Base-by-base conservation (phyloP, 1,140 invertebrate species). In the Cotesia glomerata region DNA sequence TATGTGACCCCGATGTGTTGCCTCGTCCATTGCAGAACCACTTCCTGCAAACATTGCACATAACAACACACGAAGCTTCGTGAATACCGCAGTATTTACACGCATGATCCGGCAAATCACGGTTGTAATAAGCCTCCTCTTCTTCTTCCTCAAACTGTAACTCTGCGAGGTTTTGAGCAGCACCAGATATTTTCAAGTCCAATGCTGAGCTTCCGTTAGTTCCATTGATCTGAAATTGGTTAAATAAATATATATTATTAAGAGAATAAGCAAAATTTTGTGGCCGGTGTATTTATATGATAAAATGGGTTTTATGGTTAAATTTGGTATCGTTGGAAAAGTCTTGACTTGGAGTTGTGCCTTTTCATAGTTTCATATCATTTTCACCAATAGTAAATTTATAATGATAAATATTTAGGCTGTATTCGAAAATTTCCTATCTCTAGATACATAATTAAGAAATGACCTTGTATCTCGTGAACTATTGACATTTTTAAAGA, bases 1-100 rank as follows among this genome's bases (percentile, higher is more conserved):
- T 99, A 80, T 99, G 98, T 63, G 97, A 98, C 1, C 98, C 98
- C 13, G 97, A 97, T 3, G 98, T 99, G 82, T 97, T 98, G 3
- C 98, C 98, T 76, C 97, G 91, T 5, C 97, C 97, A 91, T 99
- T 99, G 85, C 98, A 99, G 84, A 99, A 99, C 98, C 98, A 99
- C 84, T 99, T 99, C 78, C 98, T 97, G 82, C 98, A 99, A 52
- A 96, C 91, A 85, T 98, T 99, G 85, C 98, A 99, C 92, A 97
- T 96, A 18, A 99, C 97, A 39, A 99, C 98, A 77, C 95, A 98
- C 71, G 94, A 92, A 1, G 98, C 97, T 84, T 99, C 98, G 88
- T 99, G 97, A 76, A 99, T 98, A 61, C 98, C 98, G 88, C 98
- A 99, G 83, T 99, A 99, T 89, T 97, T 96, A 89, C 97, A 99